Evolutionary conservation across 2,888 invertebrate species (phyloP), one percentile per base, ranked within the genome.

Genomic region (Platycheirus albimanus): DNA sequence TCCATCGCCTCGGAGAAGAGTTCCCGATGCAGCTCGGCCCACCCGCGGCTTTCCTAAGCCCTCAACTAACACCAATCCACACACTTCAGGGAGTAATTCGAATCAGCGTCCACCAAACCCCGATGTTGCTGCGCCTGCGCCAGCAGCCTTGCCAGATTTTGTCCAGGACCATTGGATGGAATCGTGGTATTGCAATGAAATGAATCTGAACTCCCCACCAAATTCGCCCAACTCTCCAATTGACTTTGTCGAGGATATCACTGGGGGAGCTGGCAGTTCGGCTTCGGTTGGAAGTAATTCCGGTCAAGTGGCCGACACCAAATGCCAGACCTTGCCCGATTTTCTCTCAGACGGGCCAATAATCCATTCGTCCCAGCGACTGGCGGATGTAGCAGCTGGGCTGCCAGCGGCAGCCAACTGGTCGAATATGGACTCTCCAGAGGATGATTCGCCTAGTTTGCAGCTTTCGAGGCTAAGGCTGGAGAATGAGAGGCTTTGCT

Each of bases 161-260:
- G 97, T 97, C 63, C 97, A 97, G 89, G 97, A 97, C 90, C 97
- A 97, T 90, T 93, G 96, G 90, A 93, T 96, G 86, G 94, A 96
- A 41, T 95, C 96, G 87, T 90, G 90, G 89, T 89, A 89, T 84
- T 87, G 86, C 24, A 89, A 89, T 75, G 89, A 89, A n/a, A 88
- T 89, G 85, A 88, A 89, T 74, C 86, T 88, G 1, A 88, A 87
- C 51, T 90, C 91, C 28, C 88, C 90, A 6, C 89, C 89, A 2
- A 90, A 88, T 47, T 90, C 91, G 0, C 86, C 86, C 1, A 76
- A 85, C 41, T 85, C 86, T 1, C 89, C 89, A 0, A 80, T 87
- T 28, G 88, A 87, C 67, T 88, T 88, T 77, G 86, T 87, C 6
- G 88, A 88, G 20, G 89, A 88, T 41, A 67, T 78, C 11, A 72